Conservation (phyloP, 2,888 invertebrate genomes). For the Mylabris sibirica region DNA sequence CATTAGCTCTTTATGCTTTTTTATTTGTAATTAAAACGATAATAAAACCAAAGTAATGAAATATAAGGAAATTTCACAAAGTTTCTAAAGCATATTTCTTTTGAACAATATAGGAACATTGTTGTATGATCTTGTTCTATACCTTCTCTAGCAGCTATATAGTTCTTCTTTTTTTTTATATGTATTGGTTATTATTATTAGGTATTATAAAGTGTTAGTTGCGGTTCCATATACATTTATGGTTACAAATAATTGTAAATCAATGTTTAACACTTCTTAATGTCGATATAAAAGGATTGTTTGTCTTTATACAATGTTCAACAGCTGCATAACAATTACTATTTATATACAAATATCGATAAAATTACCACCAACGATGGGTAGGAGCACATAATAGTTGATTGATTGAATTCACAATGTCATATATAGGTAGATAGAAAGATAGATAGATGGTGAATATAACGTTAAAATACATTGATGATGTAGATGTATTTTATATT, state of each 20-base stretch:
- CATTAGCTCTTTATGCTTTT: no score
- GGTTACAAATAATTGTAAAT: conserved; percentile 3
- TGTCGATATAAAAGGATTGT: conserved; percentile 1
- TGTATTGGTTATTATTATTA: background rate
- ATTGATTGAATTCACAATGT: background rate
- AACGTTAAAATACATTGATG: background rate
- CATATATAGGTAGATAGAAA: background rate
- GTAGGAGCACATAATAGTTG: background rate
- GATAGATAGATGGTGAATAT: background rate
- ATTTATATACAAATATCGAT: background rate
- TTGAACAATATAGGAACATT: no score
- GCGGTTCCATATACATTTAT: conserved; percentile 8
- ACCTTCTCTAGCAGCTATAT: background rate
- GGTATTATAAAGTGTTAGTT: background rate
- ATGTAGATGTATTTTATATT: conserved; percentile 7
- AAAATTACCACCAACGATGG: conserved; percentile 12
- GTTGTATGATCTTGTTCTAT: background rate
- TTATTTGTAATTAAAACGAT: no score
- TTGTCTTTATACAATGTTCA: background rate
- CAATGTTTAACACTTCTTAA: conserved; percentile 2
- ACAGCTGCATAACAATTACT: conserved; percentile 1
- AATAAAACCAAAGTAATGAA: no score
- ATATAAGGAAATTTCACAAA: no score
- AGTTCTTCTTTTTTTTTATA: background rate
- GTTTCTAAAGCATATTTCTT: no score